Base-by-base conservation (phyloP, 2,888 invertebrate species). In the Platynereis dumerilii region DNA sequence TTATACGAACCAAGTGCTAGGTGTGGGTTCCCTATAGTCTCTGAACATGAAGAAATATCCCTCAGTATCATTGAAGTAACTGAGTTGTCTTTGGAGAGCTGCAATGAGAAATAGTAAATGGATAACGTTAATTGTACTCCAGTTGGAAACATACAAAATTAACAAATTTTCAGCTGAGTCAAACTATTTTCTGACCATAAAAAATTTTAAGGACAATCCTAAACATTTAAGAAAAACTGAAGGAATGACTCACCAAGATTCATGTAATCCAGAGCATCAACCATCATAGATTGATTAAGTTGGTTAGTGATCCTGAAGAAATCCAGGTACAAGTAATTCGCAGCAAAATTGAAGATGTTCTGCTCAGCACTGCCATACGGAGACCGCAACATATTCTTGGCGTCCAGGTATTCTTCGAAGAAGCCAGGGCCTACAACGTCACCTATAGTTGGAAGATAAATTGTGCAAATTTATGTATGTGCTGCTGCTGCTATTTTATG, bases 311-410 rank as follows among this genome's bases (percentile, higher is more conserved):
- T 74, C 62, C 80, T 80, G 92, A 96, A 93, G 85, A 95, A 96
- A 78, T 92, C 87, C 0, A 93, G 90, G 0, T 93, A 92, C 85
- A 94, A 93, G 84, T 96, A 89, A 86, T 95, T 96, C 17, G 92
- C 93, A 0, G 96, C 96, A 85, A 97, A 96, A 72, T 95, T 94
- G 86, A 95, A 97, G 88, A 96, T 92, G 81, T 93, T 95, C 83
- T 95, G 94, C 83, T 97, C 96, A 0, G 92, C 96, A 2, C 85
- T 85, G 65, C 86, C 85, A 26, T 85, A 84, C 1, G 85, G 82
- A 67, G 84, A 79, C 27, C 83, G 79, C 67, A 87, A 73, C 58
- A 84, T 73, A 63, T 78, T 81, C 57, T 78, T 80, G 12, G 83
- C 79, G 62, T 81, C 81, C 65, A 85, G 75, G 61, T 82, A 82